Percentiles rank a stretch among this genome's conserved stretches.
phyloP scores from a whole-genome alignment of 35 echinoderm and acorn worm species.

The Ptychodera flava region DNA sequence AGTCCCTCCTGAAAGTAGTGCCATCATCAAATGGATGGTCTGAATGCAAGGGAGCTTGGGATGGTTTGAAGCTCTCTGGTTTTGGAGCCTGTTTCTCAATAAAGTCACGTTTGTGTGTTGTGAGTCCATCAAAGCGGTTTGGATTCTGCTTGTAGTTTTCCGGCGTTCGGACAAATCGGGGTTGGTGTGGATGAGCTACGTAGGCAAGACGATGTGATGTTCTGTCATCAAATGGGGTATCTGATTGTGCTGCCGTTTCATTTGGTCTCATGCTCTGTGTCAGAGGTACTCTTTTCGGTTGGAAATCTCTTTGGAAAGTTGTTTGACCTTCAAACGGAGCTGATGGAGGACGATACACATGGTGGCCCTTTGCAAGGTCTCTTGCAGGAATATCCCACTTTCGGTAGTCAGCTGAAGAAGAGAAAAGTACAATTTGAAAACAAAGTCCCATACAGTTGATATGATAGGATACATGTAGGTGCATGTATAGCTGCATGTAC shows the following conservation, averaged over 20 bases:
- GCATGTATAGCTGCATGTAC: too few species aligned
- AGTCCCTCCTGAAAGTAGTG: slow-evolving; percentile 76
- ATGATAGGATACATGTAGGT: too few species aligned
- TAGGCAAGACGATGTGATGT: slow-evolving; percentile 75
- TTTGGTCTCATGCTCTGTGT: slow-evolving; percentile 66
- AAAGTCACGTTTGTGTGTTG: slow-evolving; percentile 79
- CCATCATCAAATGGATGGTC: slow-evolving; percentile 91
- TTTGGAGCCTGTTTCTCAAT: slow-evolving; percentile 37
- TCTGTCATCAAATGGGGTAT: slow-evolving; percentile 75
- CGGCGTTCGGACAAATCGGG: slow-evolving; percentile 52
- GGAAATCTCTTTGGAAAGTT: slow-evolving; percentile 84
- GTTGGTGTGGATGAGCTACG: slow-evolving; percentile 65
- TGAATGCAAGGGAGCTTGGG: slow-evolving; percentile 48
- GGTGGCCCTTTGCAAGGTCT: slow-evolving; percentile 43
- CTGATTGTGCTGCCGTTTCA: slow-evolving; percentile 52
- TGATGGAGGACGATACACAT: slow-evolving; percentile 63
- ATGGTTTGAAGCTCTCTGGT: slow-evolving; percentile 68
- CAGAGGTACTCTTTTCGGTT: slow-evolving; percentile 51
- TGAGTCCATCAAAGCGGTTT: slow-evolving; percentile 72
- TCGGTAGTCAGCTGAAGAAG: slow-evolving; percentile 75
- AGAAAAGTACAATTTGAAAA: background rate
- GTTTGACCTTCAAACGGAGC: slow-evolving; percentile 90
- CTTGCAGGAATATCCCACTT: slow-evolving; percentile 75
- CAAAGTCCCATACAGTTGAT: too few species aligned
- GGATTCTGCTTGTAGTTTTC: slow-evolving; percentile 58